Conservation (phyloP, 2,888 invertebrate species). For the Drepana falcataria region DNA sequence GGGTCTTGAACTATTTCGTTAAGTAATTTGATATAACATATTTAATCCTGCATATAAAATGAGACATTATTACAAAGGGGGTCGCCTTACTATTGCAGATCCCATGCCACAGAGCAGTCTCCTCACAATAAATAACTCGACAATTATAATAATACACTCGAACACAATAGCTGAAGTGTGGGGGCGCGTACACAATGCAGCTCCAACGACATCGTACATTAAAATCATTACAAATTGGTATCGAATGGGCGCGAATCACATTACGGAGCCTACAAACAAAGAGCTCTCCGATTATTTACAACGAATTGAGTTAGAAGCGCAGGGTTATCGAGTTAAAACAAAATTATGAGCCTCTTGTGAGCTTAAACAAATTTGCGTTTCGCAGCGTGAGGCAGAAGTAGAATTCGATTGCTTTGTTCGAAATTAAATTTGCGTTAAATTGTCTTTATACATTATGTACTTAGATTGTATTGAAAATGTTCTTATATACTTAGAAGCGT, state of each 20-base stretch:
- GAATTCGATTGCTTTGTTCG: conserved; percentile 22
- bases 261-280: conserved; percentile 46
- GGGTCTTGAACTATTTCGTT: too few relatives aligned
- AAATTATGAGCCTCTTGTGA: conserved; percentile 66
- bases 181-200: conserved; percentile 41
- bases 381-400: conserved; percentile 18
- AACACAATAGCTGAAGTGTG: conserved; percentile 44
- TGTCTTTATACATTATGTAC: not conserved
- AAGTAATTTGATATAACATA: not conserved
- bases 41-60: not conserved
- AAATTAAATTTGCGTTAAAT: conserved; percentile 26
- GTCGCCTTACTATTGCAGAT: conserved; percentile 14
- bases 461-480: not conserved
- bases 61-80: not conserved
- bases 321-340: conserved; percentile 59
- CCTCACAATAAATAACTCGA: conserved; percentile 48
- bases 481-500: too few relatives aligned
- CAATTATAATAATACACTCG: conserved; percentile 56
- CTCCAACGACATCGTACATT: conserved; percentile 49
- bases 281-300: conserved; percentile 45
- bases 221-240: conserved; percentile 70
- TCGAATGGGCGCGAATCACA: conserved; percentile 59
- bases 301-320: conserved; percentile 50
- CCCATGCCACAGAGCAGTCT: conserved; percentile 25
- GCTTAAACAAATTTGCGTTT: conserved; percentile 38